Conservation (phyloP, 35 echinoderm and acorn worm genomes). For the Lytechinus variegatus region DNA sequence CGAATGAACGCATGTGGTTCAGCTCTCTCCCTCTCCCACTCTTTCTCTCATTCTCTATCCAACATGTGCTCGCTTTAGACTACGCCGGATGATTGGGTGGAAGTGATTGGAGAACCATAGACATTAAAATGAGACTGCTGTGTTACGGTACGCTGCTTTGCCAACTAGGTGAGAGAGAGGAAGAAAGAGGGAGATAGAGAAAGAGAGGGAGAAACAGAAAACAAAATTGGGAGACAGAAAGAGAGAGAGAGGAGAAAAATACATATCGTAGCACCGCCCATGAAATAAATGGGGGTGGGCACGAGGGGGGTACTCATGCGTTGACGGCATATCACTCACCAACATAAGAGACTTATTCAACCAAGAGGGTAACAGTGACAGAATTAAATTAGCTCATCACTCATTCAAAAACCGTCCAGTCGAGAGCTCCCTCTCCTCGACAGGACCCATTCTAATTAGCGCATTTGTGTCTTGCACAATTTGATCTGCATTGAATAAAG, state of each 20-base stretch:
- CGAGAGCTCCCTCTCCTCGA: neutral
- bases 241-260: neutral
- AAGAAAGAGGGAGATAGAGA: neutral
- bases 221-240: neutral
- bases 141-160: conserved; percentile 8
- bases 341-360: conserved; percentile 39
- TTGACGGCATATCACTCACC: neutral
- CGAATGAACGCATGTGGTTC: conserved; percentile 1
- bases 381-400: conserved; percentile 56
- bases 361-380: conserved; percentile 26
- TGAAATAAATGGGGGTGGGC: conserved; percentile 27
- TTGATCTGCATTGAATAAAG: neutral
- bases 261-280: conserved; percentile 34
- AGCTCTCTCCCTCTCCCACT: neutral
- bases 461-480: conserved; percentile 22
- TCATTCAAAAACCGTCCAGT: conserved; percentile 46
- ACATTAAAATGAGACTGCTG: conserved; percentile 48
- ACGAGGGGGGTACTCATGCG: conserved; percentile 34
- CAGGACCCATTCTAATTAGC: neutral
- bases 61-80: conserved; percentile 31
- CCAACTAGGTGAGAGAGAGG: neutral
- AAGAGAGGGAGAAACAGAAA: neutral
- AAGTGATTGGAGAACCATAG: conserved; percentile 50
- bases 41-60: neutral
- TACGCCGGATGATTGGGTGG: conserved; percentile 20